These are phyloP conservation scores for Frankliniella intonsa DNA, from an alignment of 2,888 invertebrate species.

Conservation along the genomic window DNA sequence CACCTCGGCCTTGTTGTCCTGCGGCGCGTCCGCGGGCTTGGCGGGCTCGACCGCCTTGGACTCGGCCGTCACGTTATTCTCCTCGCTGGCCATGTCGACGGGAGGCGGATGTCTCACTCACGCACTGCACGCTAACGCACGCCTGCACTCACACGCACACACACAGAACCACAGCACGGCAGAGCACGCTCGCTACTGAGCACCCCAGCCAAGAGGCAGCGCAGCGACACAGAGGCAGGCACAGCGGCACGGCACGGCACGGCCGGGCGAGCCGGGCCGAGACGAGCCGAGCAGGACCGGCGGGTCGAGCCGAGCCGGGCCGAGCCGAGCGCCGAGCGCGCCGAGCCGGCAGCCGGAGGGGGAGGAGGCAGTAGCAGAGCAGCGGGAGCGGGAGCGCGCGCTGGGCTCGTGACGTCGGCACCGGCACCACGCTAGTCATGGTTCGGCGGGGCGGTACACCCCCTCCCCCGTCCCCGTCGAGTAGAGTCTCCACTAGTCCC, in stretches of 20 bases:
- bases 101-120: neutral
- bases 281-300: no score
- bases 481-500: neutral
- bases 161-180: neutral
- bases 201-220: neutral
- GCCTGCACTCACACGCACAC: neutral
- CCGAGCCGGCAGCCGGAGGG: neutral
- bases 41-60: slow-evolving; percentile 42
- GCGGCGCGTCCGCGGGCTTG: slow-evolving; percentile 36
- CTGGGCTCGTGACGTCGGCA: slow-evolving; percentile 3
- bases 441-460: neutral
- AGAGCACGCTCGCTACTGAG: neutral
- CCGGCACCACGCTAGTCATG: slow-evolving; percentile 10
- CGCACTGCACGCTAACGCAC: neutral
- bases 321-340: neutral
- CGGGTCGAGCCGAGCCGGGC: no score
- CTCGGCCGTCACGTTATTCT: slow-evolving; percentile 46
- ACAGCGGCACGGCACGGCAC: neutral
- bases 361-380: neutral
- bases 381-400: neutral
- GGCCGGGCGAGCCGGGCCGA: neutral
- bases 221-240: neutral
- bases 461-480: neutral
- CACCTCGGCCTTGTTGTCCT: slow-evolving; percentile 31
- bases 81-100: slow-evolving; percentile 37